A percentile compares a stretch with the other conserved stretches of the same genome.
phyloP scores from a whole-genome alignment of 2,113 vertebrate genomes.

The Gallinago undulata region DNA sequence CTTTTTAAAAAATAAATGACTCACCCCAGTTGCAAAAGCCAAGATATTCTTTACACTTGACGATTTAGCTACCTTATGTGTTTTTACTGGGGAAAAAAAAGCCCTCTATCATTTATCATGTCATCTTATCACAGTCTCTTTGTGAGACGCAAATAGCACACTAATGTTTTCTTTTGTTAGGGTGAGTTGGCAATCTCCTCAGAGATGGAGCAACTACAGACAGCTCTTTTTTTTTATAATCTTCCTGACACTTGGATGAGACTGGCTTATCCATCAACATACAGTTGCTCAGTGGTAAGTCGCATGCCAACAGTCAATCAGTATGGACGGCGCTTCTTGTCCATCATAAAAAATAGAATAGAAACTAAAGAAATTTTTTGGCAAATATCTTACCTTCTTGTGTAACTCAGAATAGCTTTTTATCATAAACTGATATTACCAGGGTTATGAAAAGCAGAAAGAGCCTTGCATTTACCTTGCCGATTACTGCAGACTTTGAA shows the following conservation, averaged over 20 bases:
- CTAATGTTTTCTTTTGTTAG: constrained; percentile 96
- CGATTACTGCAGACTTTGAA: constrained; percentile 23
- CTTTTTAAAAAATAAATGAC: constrained; percentile 69
- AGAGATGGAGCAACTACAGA: constrained; percentile 92
- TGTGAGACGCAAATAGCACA: constrained; percentile 86
- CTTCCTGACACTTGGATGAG: constrained; percentile 90
- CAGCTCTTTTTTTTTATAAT: constrained; percentile 90
- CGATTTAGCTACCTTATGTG: constrained; percentile 76
- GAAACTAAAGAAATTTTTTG: constrained; percentile 47
- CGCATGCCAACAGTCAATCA: constrained; percentile 70
- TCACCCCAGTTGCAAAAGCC: constrained; percentile 34
- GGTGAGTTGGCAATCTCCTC: constrained; percentile 94
- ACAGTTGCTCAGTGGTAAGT: constrained; percentile 83
- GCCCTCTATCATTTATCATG: constrained; percentile 86
- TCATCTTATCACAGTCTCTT: constrained; percentile 93
- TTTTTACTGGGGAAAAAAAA: constrained; percentile 71
- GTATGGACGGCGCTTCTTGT: constrained; percentile 64
- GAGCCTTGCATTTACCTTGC: constrained; percentile 32
- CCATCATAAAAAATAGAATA: constrained; percentile 64
- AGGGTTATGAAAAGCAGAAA: constrained; percentile 41
- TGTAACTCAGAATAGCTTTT: constrained; percentile 56
- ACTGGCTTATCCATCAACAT: constrained; percentile 88
- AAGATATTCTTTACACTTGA: constrained; percentile 73
- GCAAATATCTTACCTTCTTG: constrained; percentile 60
- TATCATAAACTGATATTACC: constrained; percentile 34